Evolutionary conservation across 1,140 invertebrate species (phyloP).

Genomic region (Lepidurus couesii): DNA sequence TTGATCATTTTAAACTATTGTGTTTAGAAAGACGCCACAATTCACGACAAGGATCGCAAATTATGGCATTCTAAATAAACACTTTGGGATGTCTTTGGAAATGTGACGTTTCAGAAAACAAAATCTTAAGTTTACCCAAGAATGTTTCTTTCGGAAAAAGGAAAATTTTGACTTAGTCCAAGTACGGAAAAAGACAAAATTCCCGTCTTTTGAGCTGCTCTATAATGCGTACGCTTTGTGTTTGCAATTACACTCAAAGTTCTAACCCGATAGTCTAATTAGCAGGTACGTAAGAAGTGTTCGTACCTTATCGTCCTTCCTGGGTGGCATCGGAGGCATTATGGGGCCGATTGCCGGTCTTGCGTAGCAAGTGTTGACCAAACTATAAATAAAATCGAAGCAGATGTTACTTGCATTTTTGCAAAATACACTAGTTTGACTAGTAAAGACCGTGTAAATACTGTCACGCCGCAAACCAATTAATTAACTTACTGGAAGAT

Average conservation of each 20-base stretch:
- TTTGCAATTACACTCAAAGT: neutral
- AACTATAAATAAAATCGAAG: constrained; percentile 30
- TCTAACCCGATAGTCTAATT: no score
- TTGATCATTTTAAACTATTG: no score
- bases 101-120: no score
- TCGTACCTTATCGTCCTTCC: neutral
- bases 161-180: no score
- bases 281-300: neutral
- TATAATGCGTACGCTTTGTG: neutral
- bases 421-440: neutral
- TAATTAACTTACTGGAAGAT: neutral
- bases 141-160: no score
- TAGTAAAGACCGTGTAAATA: no score
- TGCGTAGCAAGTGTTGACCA: constrained; percentile 31
- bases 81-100: no score
- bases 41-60: no score
- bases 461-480: no score
- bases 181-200: neutral
- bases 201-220: neutral
- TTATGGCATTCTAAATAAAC: no score
- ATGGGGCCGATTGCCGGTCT: constrained; percentile 25
- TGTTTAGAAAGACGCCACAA: no score
- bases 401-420: neutral
- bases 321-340: neutral
- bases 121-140: no score